These are phyloP conservation scores for Microctonus hyperodae DNA, from an alignment of 2,888 invertebrate genomes.

Conservation along the genomic window DNA sequence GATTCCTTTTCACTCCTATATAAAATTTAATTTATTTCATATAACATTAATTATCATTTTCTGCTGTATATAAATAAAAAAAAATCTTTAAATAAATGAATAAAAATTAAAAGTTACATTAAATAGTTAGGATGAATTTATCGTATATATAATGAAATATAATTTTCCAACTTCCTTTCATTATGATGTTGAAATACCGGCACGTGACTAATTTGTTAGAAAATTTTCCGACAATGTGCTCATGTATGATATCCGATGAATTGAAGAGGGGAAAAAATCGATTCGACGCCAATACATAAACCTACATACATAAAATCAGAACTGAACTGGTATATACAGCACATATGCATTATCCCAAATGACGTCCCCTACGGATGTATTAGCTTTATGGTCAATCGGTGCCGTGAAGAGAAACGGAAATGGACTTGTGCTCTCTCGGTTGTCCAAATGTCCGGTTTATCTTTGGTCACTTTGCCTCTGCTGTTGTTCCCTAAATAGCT, in stretches of 20 bases:
- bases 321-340: neutral
- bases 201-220: conserved; percentile 60
- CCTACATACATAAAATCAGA: neutral
- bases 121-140: neutral
- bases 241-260: conserved; percentile 17
- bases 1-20: neutral
- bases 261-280: conserved; percentile 11
- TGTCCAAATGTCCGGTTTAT: conserved; percentile 47
- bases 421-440: conserved; percentile 45
- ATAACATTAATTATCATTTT: too few species aligned
- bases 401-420: conserved; percentile 52
- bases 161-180: neutral
- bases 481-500: conserved; percentile 24
- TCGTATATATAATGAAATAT: neutral
- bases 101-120: neutral
- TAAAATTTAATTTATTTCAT: too few species aligned
- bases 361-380: conserved; percentile 53
- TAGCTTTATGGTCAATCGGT: conserved; percentile 54
- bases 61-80: too few species aligned
- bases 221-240: conserved; percentile 31
- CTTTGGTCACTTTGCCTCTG: conserved; percentile 48
- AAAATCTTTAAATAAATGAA: too few species aligned
- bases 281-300: conserved; percentile 4
- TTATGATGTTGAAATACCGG: conserved; percentile 11
- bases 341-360: conserved; percentile 16